Conservation (phyloP, 2,113 vertebrate species). For the Halichoeres trimaculatus region DNA sequence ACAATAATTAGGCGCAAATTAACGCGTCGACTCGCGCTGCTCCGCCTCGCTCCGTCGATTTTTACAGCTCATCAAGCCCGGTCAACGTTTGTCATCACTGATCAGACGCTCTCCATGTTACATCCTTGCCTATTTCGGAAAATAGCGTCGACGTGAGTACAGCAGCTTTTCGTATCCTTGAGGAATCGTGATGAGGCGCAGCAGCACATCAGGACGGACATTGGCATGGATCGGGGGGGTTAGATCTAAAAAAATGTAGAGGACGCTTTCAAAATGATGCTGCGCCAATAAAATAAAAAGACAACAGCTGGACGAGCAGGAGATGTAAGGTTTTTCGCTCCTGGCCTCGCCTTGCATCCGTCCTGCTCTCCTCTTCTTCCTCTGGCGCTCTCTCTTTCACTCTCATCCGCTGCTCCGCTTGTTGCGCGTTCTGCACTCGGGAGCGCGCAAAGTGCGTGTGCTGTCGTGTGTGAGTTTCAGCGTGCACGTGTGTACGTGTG, state of each 20-base stretch:
- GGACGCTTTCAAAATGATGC: constrained; percentile 12
- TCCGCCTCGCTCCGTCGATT: constrained; percentile 42
- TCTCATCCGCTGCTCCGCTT: constrained; percentile 72
- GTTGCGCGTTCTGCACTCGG: constrained; percentile 76
- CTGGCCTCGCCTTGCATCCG: constrained; percentile 76
- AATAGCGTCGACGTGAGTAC: constrained; percentile 69
- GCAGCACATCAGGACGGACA: constrained; percentile 65
- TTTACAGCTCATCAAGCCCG: constrained; percentile 28
- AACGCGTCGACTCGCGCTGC: constrained; percentile 32
- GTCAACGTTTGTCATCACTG: constrained; percentile 43
- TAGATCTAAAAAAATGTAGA: background rate
- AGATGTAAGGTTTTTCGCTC: constrained; percentile 61
- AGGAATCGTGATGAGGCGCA: constrained; percentile 71
- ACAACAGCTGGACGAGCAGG: constrained; percentile 48
- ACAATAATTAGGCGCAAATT: constrained; percentile 62
- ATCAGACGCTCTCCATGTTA: constrained; percentile 21
- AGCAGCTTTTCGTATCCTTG: constrained; percentile 66
- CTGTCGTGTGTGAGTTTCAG: constrained; percentile 8
- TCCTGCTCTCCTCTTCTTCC: constrained; percentile 52
- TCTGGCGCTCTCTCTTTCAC: constrained; percentile 17
- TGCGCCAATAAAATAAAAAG: background rate
- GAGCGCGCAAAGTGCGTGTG: constrained; percentile 63
- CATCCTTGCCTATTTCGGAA: constrained; percentile 58
- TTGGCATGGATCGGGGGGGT: background rate
- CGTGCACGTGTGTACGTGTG: constrained; percentile 37